Evolutionary conservation across 2,797 vertebrate species (phyloP).

Genomic region (Macropus fuliginosus): DNA sequence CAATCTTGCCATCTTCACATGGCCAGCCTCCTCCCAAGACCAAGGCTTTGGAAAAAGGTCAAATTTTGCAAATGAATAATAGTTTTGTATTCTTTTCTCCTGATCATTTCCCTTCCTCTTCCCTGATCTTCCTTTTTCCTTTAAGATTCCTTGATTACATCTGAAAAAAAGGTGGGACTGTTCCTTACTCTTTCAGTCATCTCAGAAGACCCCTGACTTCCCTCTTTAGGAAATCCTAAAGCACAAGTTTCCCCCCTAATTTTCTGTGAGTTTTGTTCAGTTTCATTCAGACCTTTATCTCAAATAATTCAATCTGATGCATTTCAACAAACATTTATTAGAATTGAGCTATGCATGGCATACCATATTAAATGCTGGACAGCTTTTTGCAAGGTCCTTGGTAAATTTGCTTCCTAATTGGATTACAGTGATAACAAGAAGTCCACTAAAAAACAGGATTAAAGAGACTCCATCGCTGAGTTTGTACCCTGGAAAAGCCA

Average conservation of each 20-base stretch:
- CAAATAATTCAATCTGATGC: not conserved
- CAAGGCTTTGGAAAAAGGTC: not conserved
- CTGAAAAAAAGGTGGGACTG: not conserved
- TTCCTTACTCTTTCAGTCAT: not conserved
- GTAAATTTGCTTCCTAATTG: not conserved
- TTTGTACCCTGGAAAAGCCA: not conserved
- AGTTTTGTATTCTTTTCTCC: not conserved
- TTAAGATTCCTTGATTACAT: not conserved
- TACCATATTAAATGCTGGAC: not conserved
- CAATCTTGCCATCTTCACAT: not conserved
- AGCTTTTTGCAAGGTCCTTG: not conserved
- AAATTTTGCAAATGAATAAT: not conserved
- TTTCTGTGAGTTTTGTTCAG: not conserved
- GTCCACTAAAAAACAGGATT: not conserved
- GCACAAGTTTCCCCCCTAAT: not conserved
- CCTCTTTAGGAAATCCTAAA: not conserved
- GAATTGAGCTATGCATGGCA: not conserved
- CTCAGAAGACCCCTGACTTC: not conserved
- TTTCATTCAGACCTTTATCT: not conserved
- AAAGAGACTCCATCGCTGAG: not conserved
- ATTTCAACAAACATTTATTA: not conserved
- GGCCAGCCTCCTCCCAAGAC: not conserved
- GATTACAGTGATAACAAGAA: not conserved
- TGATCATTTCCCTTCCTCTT: not conserved
- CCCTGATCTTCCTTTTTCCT: not conserved